Conservation (phyloP, 2,113 vertebrate genomes). For the Odocoileus hemionus region DNA sequence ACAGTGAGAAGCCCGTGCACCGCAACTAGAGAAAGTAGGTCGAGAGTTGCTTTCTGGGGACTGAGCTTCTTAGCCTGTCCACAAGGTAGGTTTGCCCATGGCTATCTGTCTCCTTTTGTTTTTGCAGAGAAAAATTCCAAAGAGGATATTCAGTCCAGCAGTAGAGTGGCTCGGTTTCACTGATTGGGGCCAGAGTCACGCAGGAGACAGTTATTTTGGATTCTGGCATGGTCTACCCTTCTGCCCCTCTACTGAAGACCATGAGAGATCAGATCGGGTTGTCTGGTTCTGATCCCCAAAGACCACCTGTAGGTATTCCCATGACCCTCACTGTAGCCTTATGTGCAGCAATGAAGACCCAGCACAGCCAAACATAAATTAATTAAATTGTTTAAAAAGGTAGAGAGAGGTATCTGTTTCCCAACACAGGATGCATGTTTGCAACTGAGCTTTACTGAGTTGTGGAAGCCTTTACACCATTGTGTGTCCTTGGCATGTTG, state of each 20-base stretch:
- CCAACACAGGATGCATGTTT: not conserved
- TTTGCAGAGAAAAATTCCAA: not conserved
- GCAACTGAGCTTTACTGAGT: not conserved
- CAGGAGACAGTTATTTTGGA: not conserved
- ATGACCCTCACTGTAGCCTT: not conserved
- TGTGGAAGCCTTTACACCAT: not conserved
- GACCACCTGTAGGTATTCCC: not conserved
- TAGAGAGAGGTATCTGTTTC: not conserved
- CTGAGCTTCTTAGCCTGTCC: not conserved
- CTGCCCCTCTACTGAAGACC: not conserved
- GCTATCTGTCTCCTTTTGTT: not conserved
- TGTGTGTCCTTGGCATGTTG: not conserved
- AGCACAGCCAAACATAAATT: not conserved
- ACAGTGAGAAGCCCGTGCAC: not conserved
- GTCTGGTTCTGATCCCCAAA: not conserved
- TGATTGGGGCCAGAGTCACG: not conserved
- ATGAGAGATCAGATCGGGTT: not conserved
- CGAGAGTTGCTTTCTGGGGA: not conserved
- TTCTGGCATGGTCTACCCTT: accelerated
- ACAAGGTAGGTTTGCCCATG: not conserved
- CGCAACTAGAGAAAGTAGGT: not conserved
- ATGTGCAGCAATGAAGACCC: not conserved
- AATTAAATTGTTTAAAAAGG: not conserved
- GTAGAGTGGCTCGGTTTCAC: too few relatives aligned
- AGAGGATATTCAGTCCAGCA: not conserved